Conservation (phyloP, 1,140 invertebrate species). For the Macrocentrus cingulum region DNA sequence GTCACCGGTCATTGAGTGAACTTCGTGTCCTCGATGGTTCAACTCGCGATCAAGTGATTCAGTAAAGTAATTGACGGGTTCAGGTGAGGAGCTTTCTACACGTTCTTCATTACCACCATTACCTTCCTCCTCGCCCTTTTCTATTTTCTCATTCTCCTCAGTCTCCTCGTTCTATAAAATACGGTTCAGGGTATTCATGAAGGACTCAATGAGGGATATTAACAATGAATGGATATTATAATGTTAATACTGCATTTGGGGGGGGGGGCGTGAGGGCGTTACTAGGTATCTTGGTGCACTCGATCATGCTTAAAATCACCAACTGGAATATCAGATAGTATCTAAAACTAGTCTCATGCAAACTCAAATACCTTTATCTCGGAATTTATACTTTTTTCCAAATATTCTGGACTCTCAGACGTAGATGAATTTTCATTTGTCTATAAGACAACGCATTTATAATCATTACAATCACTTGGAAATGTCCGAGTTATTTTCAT, state of each 20-base stretch:
- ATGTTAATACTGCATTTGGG: too few relatives aligned
- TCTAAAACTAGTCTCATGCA: not conserved
- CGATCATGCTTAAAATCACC: constrained; percentile 11
- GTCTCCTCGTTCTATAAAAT: constrained; percentile 15
- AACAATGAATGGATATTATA: not conserved
- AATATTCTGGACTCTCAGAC: too few relatives aligned
- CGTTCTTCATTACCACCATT: constrained; percentile 19
- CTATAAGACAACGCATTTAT: too few relatives aligned
- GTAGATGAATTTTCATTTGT: too few relatives aligned
- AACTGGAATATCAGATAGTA: not conserved
- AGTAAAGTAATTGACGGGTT: constrained; percentile 20
- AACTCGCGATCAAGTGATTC: constrained; percentile 23
- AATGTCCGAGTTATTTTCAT: not conserved
- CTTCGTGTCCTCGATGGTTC: constrained; percentile 23
- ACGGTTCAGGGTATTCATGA: not conserved
- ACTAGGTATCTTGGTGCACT: constrained; percentile 18
- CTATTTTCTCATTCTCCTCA: constrained; percentile 1
- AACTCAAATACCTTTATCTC: not conserved
- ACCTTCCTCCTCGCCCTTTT: not conserved
- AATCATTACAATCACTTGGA: too few relatives aligned
- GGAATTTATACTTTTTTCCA: not conserved
- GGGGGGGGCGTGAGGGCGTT: constrained; percentile 1
- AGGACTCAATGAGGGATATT: not conserved
- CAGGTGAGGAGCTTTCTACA: constrained; percentile 13
- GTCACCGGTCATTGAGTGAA: constrained; percentile 27